A percentile compares a stretch with the other conserved stretches of the same genome.
phyloP scores from a whole-genome alignment of 2,797 vertebrate species.

The Syngnathus rostellatus region DNA sequence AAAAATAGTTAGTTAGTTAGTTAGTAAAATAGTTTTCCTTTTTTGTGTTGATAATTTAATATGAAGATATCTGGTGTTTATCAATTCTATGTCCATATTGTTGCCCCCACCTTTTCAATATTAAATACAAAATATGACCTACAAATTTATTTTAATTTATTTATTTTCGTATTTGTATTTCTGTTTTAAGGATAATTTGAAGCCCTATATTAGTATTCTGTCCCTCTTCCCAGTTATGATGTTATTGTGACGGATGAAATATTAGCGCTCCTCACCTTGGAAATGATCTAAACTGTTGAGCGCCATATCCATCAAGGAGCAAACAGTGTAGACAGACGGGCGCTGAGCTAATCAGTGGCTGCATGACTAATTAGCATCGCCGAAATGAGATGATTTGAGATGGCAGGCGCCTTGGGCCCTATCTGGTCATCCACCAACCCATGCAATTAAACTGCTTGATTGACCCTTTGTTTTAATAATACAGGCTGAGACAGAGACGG shows the following conservation, averaged over 20 bases:
- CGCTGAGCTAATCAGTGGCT: slow-evolving; percentile 61
- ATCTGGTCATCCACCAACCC: slow-evolving; percentile 56
- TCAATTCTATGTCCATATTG: too few relatives aligned
- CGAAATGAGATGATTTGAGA: slow-evolving; percentile 66
- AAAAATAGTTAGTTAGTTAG: too few relatives aligned
- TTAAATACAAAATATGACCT: neutral
- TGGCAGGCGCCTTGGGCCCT: slow-evolving; percentile 46
- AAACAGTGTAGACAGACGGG: slow-evolving; percentile 48
- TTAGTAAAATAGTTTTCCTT: too few relatives aligned
- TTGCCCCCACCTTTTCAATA: neutral
- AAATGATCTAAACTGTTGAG: slow-evolving; percentile 62
- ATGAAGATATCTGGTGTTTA: too few relatives aligned
- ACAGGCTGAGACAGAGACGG: slow-evolving; percentile 48
- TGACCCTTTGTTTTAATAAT: slow-evolving; percentile 69
- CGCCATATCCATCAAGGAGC: slow-evolving; percentile 62
- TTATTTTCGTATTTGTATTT: neutral
- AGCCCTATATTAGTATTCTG: neutral
- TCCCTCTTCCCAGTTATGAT: slow-evolving; percentile 34
- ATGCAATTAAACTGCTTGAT: slow-evolving; percentile 67
- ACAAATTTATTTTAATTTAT: neutral
- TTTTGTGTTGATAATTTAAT: too few relatives aligned
- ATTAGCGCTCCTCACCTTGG: slow-evolving; percentile 61
- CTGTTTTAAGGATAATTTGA: neutral
- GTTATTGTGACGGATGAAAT: slow-evolving; percentile 62
- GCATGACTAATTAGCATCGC: slow-evolving; percentile 69